phyloP scores from a whole-genome alignment of 1,140 invertebrate species.

The Brachionus koreanus region DNA sequence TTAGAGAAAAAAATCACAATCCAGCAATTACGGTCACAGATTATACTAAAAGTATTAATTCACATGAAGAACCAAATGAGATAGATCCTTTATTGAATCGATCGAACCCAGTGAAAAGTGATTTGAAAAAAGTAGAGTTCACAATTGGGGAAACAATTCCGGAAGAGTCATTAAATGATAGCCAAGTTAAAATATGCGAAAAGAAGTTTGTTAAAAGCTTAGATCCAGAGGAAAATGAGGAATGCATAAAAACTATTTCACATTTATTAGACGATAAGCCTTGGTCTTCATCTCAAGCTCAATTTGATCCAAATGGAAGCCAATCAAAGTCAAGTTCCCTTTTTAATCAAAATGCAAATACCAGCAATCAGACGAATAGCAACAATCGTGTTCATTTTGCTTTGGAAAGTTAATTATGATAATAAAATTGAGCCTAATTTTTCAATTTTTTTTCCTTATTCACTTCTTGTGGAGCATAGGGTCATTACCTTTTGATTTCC shows the following conservation, averaged over 20 bases:
- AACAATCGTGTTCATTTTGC: constrained; percentile 9
- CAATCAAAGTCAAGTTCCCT: constrained; percentile 8
- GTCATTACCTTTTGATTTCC: too few species aligned
- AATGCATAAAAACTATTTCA: constrained; percentile 16
- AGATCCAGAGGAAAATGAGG: neutral
- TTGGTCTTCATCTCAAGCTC: constrained; percentile 31
- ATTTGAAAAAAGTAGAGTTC: neutral
- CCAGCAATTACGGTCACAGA: neutral
- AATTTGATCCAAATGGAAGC: neutral
- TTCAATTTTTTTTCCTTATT: too few species aligned
- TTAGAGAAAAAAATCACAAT: neutral
- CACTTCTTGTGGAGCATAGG: too few species aligned
- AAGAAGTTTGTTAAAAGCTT: neutral
- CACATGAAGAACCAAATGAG: neutral
- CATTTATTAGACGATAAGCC: constrained; percentile 33
- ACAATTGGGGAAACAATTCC: neutral
- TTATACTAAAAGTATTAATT: neutral
- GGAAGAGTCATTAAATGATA: neutral
- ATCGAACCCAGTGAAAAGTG: neutral
- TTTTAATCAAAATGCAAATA: neutral
- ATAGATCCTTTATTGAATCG: neutral
- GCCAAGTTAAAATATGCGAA: neutral
- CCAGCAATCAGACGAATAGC: constrained; percentile 1
- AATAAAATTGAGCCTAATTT: too few species aligned
- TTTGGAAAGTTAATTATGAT: neutral